Conservation (phyloP, 2,797 vertebrate genomes). For the Artibeus lituratus region DNA sequence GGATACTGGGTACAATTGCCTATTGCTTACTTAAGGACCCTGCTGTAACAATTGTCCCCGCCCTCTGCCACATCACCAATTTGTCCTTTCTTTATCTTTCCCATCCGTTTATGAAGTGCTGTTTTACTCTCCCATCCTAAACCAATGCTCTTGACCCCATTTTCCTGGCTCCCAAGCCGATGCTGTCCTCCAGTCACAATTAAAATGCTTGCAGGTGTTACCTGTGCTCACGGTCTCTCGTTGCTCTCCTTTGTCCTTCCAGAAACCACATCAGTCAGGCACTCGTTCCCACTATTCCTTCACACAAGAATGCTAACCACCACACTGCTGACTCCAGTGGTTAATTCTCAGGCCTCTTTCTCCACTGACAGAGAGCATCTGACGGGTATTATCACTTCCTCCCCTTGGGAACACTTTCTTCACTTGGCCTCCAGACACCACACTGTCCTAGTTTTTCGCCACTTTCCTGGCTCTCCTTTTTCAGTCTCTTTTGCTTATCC, state of each 20-base stretch:
- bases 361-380: accelerated
- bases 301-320: neutral
- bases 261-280: neutral
- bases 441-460: neutral
- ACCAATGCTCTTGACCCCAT: neutral
- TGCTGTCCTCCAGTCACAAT: neutral
- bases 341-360: neutral
- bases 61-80: neutral
- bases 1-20: neutral
- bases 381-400: neutral
- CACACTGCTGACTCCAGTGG: neutral
- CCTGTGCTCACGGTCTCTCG: neutral
- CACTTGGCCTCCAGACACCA: neutral
- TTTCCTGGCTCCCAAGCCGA: neutral
- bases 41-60: neutral
- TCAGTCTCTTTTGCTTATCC: neutral
- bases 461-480: neutral
- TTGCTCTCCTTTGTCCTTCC: neutral
- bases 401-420: neutral
- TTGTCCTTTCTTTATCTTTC: neutral
- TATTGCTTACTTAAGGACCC: neutral
- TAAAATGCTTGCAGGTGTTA: neutral
- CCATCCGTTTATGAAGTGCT: neutral
- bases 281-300: neutral
- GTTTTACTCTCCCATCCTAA: neutral